A percentile compares a stretch with the other conserved stretches of the same genome.
Evolutionary conservation across 1,140 invertebrate genomes (phyloP).

Genomic region (Charaxes varanes): DNA sequence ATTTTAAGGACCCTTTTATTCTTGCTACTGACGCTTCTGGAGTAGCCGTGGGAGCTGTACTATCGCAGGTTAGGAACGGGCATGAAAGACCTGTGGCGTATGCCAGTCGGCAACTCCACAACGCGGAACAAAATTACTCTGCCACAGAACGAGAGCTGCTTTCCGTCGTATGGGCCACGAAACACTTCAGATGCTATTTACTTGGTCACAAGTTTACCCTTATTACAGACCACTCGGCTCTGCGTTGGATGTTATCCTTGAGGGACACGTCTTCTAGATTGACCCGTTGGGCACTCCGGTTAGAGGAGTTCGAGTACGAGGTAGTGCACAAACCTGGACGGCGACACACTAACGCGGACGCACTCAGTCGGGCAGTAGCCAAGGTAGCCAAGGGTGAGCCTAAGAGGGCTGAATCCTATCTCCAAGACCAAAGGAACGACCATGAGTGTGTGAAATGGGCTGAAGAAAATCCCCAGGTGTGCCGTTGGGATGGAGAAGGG

Average conservation of each 20-base stretch:
- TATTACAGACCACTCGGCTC: neutral
- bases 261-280: neutral
- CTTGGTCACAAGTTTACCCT: neutral
- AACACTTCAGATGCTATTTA: neutral
- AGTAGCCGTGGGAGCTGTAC: neutral
- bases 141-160: neutral
- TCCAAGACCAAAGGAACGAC: too few relatives aligned
- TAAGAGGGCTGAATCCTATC: too few relatives aligned
- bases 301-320: neutral
- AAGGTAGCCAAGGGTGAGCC: too few relatives aligned
- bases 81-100: neutral
- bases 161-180: neutral
- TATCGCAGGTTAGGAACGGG: neutral
- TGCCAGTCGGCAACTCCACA: neutral
- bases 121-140: neutral
- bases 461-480: neutral
- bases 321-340: neutral
- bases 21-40: neutral
- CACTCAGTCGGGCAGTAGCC: neutral
- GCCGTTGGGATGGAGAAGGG: neutral
- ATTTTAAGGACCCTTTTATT: neutral
- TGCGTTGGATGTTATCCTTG: neutral
- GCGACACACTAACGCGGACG: neutral
- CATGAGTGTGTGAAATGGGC: neutral
- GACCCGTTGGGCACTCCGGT: neutral